Evolutionary conservation across 1,140 invertebrate genomes (phyloP), one percentile per base, ranked within the genome.

Genomic region (Wasmannia auropunctata): DNA sequence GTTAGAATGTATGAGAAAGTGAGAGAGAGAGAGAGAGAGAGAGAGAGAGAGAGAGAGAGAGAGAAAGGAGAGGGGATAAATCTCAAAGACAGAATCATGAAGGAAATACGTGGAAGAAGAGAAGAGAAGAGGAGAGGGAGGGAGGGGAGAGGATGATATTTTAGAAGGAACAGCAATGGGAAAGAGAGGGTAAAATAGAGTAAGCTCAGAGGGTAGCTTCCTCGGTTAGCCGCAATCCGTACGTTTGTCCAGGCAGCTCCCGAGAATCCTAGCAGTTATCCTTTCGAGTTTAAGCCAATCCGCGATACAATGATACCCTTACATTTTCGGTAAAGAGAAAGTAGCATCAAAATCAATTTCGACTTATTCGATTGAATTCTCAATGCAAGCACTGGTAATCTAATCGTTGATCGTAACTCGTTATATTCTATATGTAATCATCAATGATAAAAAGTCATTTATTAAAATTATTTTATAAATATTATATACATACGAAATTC

Each of bases 181-280:
- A 31, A 49, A 67, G 31, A 31, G 22, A 63, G 74, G 28, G 16
- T 75, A 86, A 90, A 89, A 88, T 77, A 86, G 85, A 37, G 72
- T 81, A 86, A 92, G 80, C 91, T 88, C 81, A 90, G 80, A 87
- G 90, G 88, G 77, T 86, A 91, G 90, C 92, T 93, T 93, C 89
- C 91, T 93, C 87, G 93, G 91, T 86, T 87, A 93, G 87, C 93
- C 92, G 91, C 93, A 95, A 95, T 95, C 93, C 94, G 92, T 92
- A 91, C 91, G 87, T 88, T 86, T 86, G 86, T 86, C 67, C 91
- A 88, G 70, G 86, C 77, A 81, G 58, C 80, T 86, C 67, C 87
- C 91, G 93, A 94, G 93, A 94, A 94, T 93, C 88, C 91, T 90
- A 84, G 67, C 63, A 86, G 89, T 85, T 88, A 91, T 91, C 93